Base-by-base conservation (phyloP, 2,888 invertebrate genomes). In the Phengaris arion region DNA sequence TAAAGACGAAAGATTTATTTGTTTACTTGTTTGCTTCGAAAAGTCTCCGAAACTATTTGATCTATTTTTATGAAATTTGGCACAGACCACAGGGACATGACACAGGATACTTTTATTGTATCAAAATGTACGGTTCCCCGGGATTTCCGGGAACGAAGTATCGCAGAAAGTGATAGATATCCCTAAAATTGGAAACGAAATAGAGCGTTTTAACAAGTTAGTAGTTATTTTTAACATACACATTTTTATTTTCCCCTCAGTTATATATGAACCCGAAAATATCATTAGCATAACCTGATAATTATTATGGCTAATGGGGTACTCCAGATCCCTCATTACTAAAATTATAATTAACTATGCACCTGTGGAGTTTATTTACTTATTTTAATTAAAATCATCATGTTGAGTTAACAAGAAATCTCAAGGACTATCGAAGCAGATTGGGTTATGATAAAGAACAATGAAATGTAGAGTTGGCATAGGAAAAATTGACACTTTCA, bases 251-350 rank as follows among this genome's bases (percentile, higher is more conserved):
- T 64, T 35, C 22, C 64, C 64, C 35, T 64, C 12, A 45, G 6
- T 64, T 64, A 10, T 22, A 9, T 22, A 10, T 13, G 13, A 64
- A 13, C 35, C 45, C 35, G 6, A 45, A 45, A 64, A 35, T 12
- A 45, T 35, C 22, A 64, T 64, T 35, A 64, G 59, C 59, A 64
- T 64, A 64, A 22, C 35, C 12, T 64, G 59, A 64, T 64, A 64
- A 64, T 35, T 64, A 35, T 35, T 64, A 64, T 64, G 10, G 59
- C 35, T 64, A 35, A 64, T 64, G 35, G 59, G 59, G 59, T 64
- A 10, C 35, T 35, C 10, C 6, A 64, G 59, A 12, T 5, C 59
- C 12, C 6, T 64, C 35, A 64, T 64, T 64, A 64, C 10, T 35
- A 22, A 9, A 35, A 64, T 64, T 35, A 10, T 64, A 64, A 64